Evolutionary conservation across 2,797 vertebrate genomes (phyloP), one percentile per base, ranked within the genome.

Genomic region (Malacoctenus gilli): DNA sequence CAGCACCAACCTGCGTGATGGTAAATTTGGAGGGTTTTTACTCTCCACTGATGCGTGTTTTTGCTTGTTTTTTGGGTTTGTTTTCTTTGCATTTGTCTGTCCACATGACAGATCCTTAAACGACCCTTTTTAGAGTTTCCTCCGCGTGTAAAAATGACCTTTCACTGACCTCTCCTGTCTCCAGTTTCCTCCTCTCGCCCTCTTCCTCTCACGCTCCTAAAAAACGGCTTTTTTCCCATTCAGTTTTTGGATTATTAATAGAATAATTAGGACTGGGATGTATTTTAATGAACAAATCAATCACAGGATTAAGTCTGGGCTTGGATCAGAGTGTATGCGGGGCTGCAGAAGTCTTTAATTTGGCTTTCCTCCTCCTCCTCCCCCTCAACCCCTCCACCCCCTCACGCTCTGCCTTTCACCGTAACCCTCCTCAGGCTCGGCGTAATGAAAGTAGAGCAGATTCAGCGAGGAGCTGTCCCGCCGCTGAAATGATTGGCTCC

Each of bases 251-350:
- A 85, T 84, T 85, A 85, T 88, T 87, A 83, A 88, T 88, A 80
- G 76, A 86, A 87, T 89, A 87, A 89, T 90, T 90, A 85, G 72
- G 72, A 79, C 77, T 80, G 80, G 75, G 75, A 80, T 87, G 80
- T 84, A 79, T 87, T 90, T 79, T 86, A 89, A 88, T 85, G 80
- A 89, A 87, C 68, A 87, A 82, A 87, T 88, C 77, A 85, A 82
- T 88, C 85, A 84, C 60, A 80, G 72, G 84, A 87, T 88, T 85
- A 87, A 87, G 84, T 75, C 80, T 80, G 80, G 67, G 69, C 59
- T 57, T 41, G 34, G 71, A 72, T 48, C 43, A 51, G 59, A 82
- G 58, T 67, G 70, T 44, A 61, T 23, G 68, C 21, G 22, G 52
- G 74, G 62, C 72, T 73, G 49, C 30, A 35, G 70, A 60, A 83